Evolutionary conservation across 2,113 vertebrate species (phyloP).

Genomic region (Egretta garzetta): DNA sequence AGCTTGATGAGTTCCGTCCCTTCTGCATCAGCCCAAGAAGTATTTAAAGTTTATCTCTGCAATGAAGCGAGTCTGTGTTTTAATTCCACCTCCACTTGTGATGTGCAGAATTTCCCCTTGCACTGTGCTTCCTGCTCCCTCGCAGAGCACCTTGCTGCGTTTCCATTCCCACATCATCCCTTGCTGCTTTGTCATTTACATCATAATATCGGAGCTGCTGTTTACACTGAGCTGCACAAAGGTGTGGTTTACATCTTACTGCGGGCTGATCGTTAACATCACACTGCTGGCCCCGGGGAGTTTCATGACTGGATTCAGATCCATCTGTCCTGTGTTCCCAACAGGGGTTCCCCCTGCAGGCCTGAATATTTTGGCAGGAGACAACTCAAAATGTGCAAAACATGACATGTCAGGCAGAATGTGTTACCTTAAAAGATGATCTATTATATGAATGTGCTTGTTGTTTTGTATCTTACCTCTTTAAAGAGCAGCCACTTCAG

Average conservation of each 20-base stretch:
- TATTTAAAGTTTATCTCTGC: neutral
- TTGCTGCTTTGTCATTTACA: conserved; percentile 73
- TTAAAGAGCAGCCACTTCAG: conserved; percentile 19
- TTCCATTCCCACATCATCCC: conserved; percentile 69
- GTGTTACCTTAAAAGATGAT: conserved; percentile 50
- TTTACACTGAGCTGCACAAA: conserved; percentile 67
- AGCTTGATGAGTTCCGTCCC: neutral
- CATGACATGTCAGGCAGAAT: conserved; percentile 39
- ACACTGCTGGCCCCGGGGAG: conserved; percentile 65
- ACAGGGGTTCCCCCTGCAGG: conserved; percentile 53
- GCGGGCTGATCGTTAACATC: conserved; percentile 70
- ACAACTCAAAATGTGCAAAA: conserved; percentile 61
- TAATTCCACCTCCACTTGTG: neutral
- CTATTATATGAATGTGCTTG: neutral
- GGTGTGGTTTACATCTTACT: conserved; percentile 68
- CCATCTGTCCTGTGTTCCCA: conserved; percentile 69
- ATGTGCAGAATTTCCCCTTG: conserved; percentile 16
- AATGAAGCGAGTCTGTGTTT: neutral
- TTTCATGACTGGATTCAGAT: conserved; percentile 66
- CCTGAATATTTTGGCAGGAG: conserved; percentile 65
- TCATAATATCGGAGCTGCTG: conserved; percentile 64
- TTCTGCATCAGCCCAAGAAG: neutral
- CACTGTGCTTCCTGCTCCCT: neutral
- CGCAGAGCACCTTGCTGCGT: conserved; percentile 51
- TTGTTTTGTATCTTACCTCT: neutral